Base-by-base conservation (phyloP, 2,888 invertebrate species). In the Drosophila monieri region DNA sequence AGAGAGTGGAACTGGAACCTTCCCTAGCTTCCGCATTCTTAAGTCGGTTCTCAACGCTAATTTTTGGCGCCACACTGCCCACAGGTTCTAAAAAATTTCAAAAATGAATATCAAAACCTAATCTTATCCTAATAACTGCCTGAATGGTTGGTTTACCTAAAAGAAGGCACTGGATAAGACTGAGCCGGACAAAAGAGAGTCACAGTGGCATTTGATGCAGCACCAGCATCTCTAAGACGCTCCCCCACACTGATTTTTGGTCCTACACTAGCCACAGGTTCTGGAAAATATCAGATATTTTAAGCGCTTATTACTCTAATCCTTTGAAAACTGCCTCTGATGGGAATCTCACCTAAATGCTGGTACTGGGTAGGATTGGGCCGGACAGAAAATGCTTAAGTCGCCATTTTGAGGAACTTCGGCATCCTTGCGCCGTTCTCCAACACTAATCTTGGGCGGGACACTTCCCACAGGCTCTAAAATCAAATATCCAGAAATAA, bases 331-430 rank as follows among this genome's bases (percentile, higher is more conserved):
- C 69, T 55, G 62, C 62, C 51, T 55, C 27, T 47, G 10, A 8
- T n/a, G 6, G 5, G 14, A 18, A 1, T 5, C 15, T 83, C 77
- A 96, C 95, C 95, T 94, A 93, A 94, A 94, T 78, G 93, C 90
- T 83, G 95, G 95, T 85, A 95, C 94, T 59, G 95, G 95, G 92
- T 94, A 95, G 23, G 94, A 95, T 91, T 95, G 95, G 21, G 95
- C 95, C 55, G 95, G 95, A 90, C 96, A 96, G 90, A 95, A 93
- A 73, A 95, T 92, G 62, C 94, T 94, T 90, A 96, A 93, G 80
- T 94, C 93, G 0, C 80, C 73, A 14, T 65, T 55, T 2, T 88
- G 37, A 1, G 60, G 73, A 6, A 89, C 85, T 62, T 90, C 91
- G 83, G 94, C 94, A 80, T 93, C 93, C 76, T 93, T 93, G 85